phyloP scores from a whole-genome alignment of 2,113 vertebrate genomes.

The Callipepla californica region DNA sequence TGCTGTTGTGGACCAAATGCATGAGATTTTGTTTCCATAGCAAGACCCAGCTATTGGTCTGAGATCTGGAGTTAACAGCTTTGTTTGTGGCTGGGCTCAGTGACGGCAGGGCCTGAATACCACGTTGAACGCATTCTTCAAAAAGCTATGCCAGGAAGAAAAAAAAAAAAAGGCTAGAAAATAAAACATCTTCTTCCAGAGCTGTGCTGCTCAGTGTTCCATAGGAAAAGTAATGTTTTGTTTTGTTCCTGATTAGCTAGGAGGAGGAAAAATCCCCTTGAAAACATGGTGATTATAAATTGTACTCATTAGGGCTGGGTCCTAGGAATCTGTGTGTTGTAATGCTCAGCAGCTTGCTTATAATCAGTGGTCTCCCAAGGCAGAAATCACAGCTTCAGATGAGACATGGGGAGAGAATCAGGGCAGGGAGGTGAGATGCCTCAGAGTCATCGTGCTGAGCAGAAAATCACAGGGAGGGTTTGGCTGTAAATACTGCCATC shows the following conservation, averaged over 20 bases:
- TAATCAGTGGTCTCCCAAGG: accelerated
- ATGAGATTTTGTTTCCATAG: neutral
- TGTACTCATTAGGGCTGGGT: neutral
- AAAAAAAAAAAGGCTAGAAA: neutral
- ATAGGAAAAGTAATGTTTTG: neutral
- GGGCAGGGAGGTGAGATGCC: accelerated
- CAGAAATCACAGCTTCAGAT: neutral
- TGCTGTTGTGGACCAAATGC: neutral
- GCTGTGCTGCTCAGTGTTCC: neutral
- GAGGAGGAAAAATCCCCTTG: neutral
- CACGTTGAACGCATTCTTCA: neutral
- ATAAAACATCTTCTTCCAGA: neutral
- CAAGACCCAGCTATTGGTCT: neutral
- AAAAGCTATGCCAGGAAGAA: neutral
- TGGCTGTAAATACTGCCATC: neutral
- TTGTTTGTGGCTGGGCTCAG: neutral
- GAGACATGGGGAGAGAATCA: neutral
- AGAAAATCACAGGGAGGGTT: neutral
- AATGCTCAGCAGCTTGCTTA: neutral
- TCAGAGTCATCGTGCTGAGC: accelerated
- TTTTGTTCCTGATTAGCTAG: neutral
- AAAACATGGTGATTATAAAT: neutral
- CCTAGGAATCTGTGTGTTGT: accelerated
- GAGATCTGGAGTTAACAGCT: neutral
- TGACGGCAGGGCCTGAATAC: neutral